These are phyloP conservation scores for Oligia strigilis DNA, from an alignment of 2,888 invertebrate species.

Conservation along the genomic window DNA sequence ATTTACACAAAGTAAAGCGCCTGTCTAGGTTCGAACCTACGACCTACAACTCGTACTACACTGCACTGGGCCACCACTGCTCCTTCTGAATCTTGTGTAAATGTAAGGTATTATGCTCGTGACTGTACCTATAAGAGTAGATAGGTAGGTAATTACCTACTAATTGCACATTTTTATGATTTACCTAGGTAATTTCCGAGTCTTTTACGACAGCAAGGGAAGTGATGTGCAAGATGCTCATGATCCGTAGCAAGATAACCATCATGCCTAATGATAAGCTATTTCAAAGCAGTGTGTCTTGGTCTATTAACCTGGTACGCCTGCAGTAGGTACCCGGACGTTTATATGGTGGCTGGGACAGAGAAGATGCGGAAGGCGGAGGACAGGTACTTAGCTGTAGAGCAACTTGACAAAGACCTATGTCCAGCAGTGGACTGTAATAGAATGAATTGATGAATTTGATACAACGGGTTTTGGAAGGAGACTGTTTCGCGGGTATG, in stretches of 20 bases:
- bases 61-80: too few species aligned
- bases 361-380: neutral
- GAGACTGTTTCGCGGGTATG: neutral
- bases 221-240: slow-evolving; percentile 49
- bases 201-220: slow-evolving; percentile 20
- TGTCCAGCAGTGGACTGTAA: neutral
- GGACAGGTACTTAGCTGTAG: neutral
- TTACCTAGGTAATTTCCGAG: slow-evolving; percentile 10
- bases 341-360: neutral
- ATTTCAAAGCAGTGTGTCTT: slow-evolving; percentile 3
- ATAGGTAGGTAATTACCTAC: neutral
- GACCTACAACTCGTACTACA: too few species aligned
- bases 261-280: neutral
- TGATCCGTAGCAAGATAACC: slow-evolving; percentile 41
- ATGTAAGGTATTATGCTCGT: neutral
- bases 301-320: neutral
- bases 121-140: neutral
- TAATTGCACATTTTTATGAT: slow-evolving; percentile 19
- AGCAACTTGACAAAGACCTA: neutral
- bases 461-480: neutral
- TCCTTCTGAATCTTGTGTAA: neutral
- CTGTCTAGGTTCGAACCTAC: too few species aligned
- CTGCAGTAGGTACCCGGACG: neutral
- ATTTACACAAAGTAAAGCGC: too few species aligned
- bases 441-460: neutral